Conservation (phyloP, 1,140 invertebrate genomes). For the Drosophila carrolli region DNA sequence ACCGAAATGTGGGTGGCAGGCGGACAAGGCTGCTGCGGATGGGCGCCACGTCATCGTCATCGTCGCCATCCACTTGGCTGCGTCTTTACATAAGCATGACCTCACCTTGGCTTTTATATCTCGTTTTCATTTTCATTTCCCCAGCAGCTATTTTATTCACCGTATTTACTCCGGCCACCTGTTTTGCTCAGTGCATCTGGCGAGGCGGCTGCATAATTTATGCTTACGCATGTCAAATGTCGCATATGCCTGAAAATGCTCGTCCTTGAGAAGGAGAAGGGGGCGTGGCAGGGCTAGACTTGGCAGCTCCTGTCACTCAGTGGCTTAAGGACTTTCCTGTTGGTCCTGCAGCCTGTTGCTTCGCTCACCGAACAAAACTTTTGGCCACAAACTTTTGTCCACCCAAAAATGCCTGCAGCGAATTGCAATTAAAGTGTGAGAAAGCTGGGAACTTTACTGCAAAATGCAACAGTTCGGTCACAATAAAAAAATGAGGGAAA, state of each 20-base stretch:
- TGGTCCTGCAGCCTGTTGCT: slow-evolving; percentile 49
- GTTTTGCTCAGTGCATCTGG: slow-evolving; percentile 29
- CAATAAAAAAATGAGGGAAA: neutral
- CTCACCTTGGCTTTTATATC: slow-evolving; percentile 46
- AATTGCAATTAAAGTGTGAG: slow-evolving; percentile 45
- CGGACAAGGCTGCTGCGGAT: slow-evolving; percentile 45
- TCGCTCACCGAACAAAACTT: slow-evolving; percentile 22
- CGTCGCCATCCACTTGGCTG: slow-evolving; percentile 42
- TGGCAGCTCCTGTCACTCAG: slow-evolving; percentile 49
- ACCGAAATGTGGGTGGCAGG: slow-evolving; percentile 1
- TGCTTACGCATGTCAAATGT: slow-evolving; percentile 54
- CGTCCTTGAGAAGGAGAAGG: slow-evolving; percentile 2
- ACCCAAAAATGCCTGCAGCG: slow-evolving; percentile 41
- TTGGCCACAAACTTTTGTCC: slow-evolving; percentile 39
- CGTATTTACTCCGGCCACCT: slow-evolving; percentile 38
- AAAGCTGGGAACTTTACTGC: slow-evolving; percentile 11
- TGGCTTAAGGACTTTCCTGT: slow-evolving; percentile 52
- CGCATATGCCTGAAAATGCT: slow-evolving; percentile 46
- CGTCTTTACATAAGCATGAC: slow-evolving; percentile 59
- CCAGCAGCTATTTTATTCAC: slow-evolving; percentile 11
- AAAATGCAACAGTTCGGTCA: slow-evolving; percentile 24
- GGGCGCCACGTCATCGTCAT: slow-evolving; percentile 46
- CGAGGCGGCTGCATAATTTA: slow-evolving; percentile 43
- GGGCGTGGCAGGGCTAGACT: neutral
- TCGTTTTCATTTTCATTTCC: neutral